Base-by-base conservation (phyloP, 2,888 invertebrate species). In the Harpagoxenus sublaevis region DNA sequence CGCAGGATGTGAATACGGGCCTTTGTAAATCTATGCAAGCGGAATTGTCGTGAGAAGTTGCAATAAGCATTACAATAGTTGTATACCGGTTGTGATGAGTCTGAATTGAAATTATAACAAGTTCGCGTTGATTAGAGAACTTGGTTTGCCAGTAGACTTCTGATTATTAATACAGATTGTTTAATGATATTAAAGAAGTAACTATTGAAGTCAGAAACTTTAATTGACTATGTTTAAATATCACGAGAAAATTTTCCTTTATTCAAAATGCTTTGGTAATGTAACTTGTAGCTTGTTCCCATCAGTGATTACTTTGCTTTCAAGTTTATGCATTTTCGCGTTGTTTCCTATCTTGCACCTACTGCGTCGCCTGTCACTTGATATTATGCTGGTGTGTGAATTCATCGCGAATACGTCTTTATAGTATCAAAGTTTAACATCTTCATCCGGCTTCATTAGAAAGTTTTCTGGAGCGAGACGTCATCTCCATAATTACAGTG, bases 391-490 rank as follows among this genome's bases (percentile, higher is more conserved):
- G 18, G 8, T 18, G 31, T 79, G 18, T 60, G 31, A 71, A 48
- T 68, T 57, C 31, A 68, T 78, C 42, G n/a, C 12, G 28, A 18
- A 77, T 53, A 53, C 55, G 15, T 79, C 70, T 70, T 39, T 48
- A 35, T 23, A 18, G 2, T 79, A 39, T 79, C 35, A 79, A 79
- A 79, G 60, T 71, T 79, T 18, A 48, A 71, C 70, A 60, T 79
- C 71, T 71, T 60, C 45, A 60, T 48, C 18, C 35, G 12, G 28
- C 48, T 70, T 70, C 45, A 70, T 70, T 79, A 79, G 66, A 55
- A 79, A 79, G 60, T 79, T 79, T 79, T 71, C 71, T 71, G 18
- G 23, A 15, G 12, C 23, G 60, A 39, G 3, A 70, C 45, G 28
- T 60, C 35, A 71, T 79, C 18, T 60, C 35, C 45, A 23, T 79